These are phyloP conservation scores for Agrilus cyanescens DNA, from an alignment of 2,888 invertebrate species.

Conservation along the genomic window DNA sequence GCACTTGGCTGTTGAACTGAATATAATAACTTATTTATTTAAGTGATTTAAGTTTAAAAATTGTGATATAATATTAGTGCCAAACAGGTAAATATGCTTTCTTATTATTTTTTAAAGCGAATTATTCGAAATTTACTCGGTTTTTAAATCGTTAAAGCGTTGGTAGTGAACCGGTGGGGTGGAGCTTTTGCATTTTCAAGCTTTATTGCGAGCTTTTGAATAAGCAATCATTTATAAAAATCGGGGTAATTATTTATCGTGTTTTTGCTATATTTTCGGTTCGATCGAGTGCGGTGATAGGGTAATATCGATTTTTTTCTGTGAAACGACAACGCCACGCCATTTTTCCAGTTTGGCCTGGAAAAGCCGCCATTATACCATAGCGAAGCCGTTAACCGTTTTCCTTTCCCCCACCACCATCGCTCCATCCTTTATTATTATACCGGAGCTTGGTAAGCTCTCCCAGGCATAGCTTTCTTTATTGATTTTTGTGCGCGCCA, in stretches of 20 bases:
- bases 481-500: slow-evolving; percentile 11
- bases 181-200: too few relatives aligned
- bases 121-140: too few relatives aligned
- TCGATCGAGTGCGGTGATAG: not conserved
- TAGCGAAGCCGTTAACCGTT: slow-evolving; percentile 26
- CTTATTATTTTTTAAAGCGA: too few relatives aligned
- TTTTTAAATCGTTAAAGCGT: too few relatives aligned
- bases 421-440: slow-evolving; percentile 9
- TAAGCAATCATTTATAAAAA: too few relatives aligned
- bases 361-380: slow-evolving; percentile 38
- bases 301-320: not conserved
- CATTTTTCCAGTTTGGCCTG: slow-evolving; percentile 32
- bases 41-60: too few relatives aligned
- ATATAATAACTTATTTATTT: too few relatives aligned
- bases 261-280: not conserved
- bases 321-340: slow-evolving; percentile 22
- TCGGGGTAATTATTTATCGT: not conserved
- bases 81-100: too few relatives aligned
- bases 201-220: too few relatives aligned
- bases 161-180: too few relatives aligned
- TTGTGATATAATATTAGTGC: too few relatives aligned
- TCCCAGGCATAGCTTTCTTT: slow-evolving; percentile 5
- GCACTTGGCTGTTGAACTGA: too few relatives aligned
- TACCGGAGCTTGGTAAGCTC: slow-evolving; percentile 1
- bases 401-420: slow-evolving; percentile 26